Evolutionary conservation across 2,113 vertebrate species (phyloP).

Genomic region (Aix galericulata): DNA sequence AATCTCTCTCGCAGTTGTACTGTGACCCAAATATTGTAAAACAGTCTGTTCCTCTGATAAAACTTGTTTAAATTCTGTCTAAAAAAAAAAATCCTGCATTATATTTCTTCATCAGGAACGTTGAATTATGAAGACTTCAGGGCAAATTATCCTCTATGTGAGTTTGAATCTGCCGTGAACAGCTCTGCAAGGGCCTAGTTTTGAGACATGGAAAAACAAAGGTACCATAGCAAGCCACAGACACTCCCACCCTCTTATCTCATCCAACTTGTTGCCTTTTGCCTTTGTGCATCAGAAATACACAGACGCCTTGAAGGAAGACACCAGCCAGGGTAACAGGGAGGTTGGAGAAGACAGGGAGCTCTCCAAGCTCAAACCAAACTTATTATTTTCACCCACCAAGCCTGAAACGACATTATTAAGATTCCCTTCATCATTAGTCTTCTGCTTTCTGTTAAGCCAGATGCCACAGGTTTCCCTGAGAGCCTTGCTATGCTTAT

Average conservation of each 20-base stretch:
- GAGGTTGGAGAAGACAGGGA: neutral
- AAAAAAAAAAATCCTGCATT: neutral
- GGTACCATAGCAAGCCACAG: neutral
- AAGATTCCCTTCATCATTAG: neutral
- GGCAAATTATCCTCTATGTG: neutral
- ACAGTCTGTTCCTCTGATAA: conserved; percentile 51
- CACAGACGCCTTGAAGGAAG: neutral
- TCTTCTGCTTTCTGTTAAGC: neutral
- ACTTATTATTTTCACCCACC: neutral
- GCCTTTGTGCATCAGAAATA: neutral
- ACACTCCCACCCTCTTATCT: neutral
- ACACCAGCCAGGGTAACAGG: neutral
- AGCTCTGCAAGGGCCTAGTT: neutral
- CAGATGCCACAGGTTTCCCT: neutral
- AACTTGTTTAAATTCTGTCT: neutral
- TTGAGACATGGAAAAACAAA: neutral
- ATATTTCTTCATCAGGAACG: neutral
- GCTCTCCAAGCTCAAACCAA: neutral
- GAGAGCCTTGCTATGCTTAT: neutral
- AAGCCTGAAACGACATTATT: neutral
- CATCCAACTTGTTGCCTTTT: neutral
- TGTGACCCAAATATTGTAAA: conserved; percentile 56
- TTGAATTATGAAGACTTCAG: neutral
- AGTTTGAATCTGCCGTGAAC: neutral
- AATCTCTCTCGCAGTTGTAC: conserved; percentile 37